Percentiles rank a stretch among this genome's conserved stretches.
Evolutionary conservation across 2,888 invertebrate species (phyloP).

Genomic region (Drosophila neonasuta): DNA sequence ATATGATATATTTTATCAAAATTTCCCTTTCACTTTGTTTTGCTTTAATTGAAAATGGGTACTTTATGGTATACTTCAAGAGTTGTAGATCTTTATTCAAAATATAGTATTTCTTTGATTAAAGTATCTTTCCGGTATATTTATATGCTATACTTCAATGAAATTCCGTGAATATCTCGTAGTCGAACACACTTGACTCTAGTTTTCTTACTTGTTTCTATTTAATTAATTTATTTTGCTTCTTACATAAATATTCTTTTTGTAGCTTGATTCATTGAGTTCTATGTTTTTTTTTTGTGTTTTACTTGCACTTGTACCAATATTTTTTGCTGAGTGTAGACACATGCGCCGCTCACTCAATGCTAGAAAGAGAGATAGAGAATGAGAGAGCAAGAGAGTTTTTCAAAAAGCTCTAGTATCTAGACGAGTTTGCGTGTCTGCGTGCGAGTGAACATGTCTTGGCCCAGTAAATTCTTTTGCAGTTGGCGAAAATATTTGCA

Average conservation of each 20-base stretch:
- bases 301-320: neutral
- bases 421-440: constrained; percentile 4
- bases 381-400: constrained; percentile 3
- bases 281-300: neutral
- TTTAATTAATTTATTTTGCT: neutral
- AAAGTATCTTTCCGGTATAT: too few relatives aligned
- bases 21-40: too few relatives aligned
- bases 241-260: neutral
- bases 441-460: constrained; percentile 24
- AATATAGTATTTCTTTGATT: too few relatives aligned
- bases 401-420: constrained; percentile 32
- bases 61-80: too few relatives aligned
- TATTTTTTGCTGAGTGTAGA: constrained; percentile 40
- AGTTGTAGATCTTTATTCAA: too few relatives aligned
- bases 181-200: too few relatives aligned
- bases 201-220: neutral
- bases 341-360: constrained; percentile 35
- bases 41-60: too few relatives aligned
- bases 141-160: too few relatives aligned
- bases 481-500: constrained; percentile 59
- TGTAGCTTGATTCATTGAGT: neutral
- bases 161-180: too few relatives aligned
- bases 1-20: too few relatives aligned
- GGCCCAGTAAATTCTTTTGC: constrained; percentile 60
- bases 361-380: neutral